Conservation (phyloP, 2,888 invertebrate species). For the Trissolcus japonicus region DNA sequence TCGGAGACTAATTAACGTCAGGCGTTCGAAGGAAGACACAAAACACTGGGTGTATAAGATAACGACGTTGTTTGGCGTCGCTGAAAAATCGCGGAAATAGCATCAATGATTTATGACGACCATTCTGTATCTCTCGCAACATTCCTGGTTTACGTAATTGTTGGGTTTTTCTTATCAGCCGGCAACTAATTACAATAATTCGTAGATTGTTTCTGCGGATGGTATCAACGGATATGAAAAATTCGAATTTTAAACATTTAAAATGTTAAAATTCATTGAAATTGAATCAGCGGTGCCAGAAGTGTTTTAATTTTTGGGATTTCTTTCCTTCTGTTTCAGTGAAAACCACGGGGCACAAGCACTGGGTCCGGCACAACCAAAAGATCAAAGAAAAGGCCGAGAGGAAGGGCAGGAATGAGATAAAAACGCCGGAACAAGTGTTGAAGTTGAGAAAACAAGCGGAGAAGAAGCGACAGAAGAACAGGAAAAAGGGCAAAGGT, state of each 20-base stretch:
- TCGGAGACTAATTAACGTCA: neutral
- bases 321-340: slow-evolving; percentile 59
- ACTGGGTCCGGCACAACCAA: slow-evolving; percentile 88
- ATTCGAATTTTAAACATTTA: neutral
- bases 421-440: slow-evolving; percentile 84
- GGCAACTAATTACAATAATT: slow-evolving; percentile 22
- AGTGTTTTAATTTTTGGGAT: neutral
- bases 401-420: slow-evolving; percentile 45
- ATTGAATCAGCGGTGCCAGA: too few species aligned
- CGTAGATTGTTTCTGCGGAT: neutral
- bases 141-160: slow-evolving; percentile 41
- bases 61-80: slow-evolving; percentile 26
- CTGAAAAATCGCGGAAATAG: slow-evolving; percentile 37
- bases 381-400: slow-evolving; percentile 80
- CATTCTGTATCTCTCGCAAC: slow-evolving; percentile 10
- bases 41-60: slow-evolving; percentile 14
- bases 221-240: neutral
- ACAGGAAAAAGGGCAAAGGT: slow-evolving; percentile 76
- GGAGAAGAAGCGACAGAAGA: slow-evolving; percentile 78
- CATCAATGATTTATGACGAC: slow-evolving; percentile 33
- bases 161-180: slow-evolving; percentile 16
- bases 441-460: slow-evolving; percentile 82
- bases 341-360: slow-evolving; percentile 79
- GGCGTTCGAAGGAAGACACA: neutral
- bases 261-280: neutral